Evolutionary conservation across 2,113 vertebrate species (phyloP), one percentile per base, ranked within the genome.

Genomic region (Malurus cyaneus): DNA sequence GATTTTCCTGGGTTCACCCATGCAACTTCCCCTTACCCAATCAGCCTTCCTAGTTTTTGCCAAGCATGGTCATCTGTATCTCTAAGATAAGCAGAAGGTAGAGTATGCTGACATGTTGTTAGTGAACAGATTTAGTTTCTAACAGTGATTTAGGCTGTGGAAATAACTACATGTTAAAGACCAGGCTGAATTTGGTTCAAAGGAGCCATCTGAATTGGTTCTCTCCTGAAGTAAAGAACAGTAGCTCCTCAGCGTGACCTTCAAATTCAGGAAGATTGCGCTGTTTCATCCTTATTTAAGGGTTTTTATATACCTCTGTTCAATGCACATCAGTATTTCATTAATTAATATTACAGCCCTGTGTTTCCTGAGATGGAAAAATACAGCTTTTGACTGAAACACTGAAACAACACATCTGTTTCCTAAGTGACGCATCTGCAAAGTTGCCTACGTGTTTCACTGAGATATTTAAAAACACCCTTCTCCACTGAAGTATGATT

Each of bases 281-380:
- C 50, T 20, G 17, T 46, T 88, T 88, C n/a, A 34, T 14, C 46
- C 61, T 69, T 39, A 56, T 53, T 44, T 69, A 70, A 62, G 52
- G 14, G 14, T 73, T 91, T 88, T 32, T 54, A 34, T 10, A 5
- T 20, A 29, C 18, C 70, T 70, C 60, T 69, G 2, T 66, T 88
- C 60, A 42, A 10, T 80, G 14, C 50, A 60, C 0, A 0, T 60
- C 39, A 62, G 13, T 62, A 29, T 77, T 80, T 70, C 28, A n/a
- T 81, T 93, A 82, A 91, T 91, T 89, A 93, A 7, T 72, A 36
- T 74, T 66, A 56, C 56, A 70, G 42, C 42, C 67, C 21, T 8
- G 0, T 66, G 8, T 88, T 96, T 95, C 85, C 81, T 52, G 90
- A 64, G 52, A 34, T 95, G 88, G 87, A 94, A 96, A 94, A 97